Evolutionary conservation across 2,888 invertebrate species (phyloP).

Genomic region (Pherbina coryleti): DNA sequence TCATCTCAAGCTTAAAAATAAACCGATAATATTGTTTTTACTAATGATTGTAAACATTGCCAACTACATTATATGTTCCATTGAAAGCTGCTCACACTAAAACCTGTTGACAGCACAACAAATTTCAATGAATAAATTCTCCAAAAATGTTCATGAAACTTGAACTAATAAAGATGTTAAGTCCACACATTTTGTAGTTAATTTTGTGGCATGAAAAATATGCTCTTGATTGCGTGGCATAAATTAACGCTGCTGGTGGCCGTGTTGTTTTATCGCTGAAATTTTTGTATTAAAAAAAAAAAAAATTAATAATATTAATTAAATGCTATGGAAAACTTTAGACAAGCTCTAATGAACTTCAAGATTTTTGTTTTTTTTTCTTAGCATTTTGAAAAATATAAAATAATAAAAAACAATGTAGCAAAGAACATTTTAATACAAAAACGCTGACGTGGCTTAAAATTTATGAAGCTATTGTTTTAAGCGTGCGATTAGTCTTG

Average conservation of each 20-base stretch:
- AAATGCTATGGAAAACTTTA: constrained; percentile 2
- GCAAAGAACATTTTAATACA: too few species aligned
- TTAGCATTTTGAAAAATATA: too few species aligned
- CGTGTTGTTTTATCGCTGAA: not conserved
- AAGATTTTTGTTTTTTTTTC: not conserved
- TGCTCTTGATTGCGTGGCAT: constrained; percentile 11
- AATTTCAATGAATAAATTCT: constrained; percentile 21
- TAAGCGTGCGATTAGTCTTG: not conserved
- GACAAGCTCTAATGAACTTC: constrained; percentile 15
- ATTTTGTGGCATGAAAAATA: constrained; percentile 11
- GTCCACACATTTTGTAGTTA: not conserved
- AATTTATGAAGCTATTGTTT: constrained; percentile 18
- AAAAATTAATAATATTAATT: not conserved
- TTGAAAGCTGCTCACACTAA: too few species aligned
- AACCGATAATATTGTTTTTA: too few species aligned
- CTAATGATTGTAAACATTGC: too few species aligned
- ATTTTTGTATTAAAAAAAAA: not conserved
- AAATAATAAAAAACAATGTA: too few species aligned
- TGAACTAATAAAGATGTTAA: not conserved
- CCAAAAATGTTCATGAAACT: not conserved
- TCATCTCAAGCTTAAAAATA: too few species aligned
- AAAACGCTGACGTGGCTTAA: not conserved
- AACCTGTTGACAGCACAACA: constrained; percentile 21
- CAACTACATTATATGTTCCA: too few species aligned
- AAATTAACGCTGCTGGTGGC: constrained; percentile 22